Percentiles rank a stretch among this genome's conserved stretches.
These are phyloP conservation scores for Colinus virginianus DNA, from an alignment of 2,113 vertebrate species.

Conservation along the genomic window DNA sequence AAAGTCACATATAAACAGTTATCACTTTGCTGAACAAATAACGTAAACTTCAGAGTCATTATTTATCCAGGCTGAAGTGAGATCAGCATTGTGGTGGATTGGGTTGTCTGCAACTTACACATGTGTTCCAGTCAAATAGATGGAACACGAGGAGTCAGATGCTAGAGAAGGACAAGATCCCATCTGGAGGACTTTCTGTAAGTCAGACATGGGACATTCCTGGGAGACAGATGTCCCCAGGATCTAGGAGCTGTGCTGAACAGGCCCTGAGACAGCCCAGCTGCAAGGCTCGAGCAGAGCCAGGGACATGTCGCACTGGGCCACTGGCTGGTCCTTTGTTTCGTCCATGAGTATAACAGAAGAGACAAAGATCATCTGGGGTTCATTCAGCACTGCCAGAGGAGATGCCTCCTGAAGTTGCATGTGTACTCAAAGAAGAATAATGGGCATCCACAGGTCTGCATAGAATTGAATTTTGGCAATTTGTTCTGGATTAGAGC, in stretches of 20 bases:
- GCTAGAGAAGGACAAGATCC: background rate
- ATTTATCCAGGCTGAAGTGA: constrained; percentile 36
- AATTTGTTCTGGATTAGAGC: background rate
- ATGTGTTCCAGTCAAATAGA: background rate
- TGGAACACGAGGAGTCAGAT: background rate
- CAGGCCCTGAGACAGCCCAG: background rate
- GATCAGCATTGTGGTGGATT: background rate
- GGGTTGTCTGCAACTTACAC: background rate
- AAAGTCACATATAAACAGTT: constrained; percentile 1
- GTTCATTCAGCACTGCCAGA: background rate
- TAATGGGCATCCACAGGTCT: background rate
- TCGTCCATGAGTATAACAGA: fast-evolving
- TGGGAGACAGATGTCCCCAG: background rate
- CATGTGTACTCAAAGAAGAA: fast-evolving
- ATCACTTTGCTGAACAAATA: background rate
- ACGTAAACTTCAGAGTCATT: constrained; percentile 22
- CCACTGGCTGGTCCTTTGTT: fast-evolving
- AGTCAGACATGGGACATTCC: background rate
- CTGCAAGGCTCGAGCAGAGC: background rate
- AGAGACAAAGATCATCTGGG: background rate
- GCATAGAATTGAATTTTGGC: background rate
- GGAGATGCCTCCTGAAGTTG: background rate
- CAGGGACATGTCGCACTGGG: fast-evolving
- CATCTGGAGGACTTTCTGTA: background rate
- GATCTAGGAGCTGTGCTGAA: background rate